Evolutionary conservation across 2,797 vertebrate genomes (phyloP).

Genomic region (Carapus acus): DNA sequence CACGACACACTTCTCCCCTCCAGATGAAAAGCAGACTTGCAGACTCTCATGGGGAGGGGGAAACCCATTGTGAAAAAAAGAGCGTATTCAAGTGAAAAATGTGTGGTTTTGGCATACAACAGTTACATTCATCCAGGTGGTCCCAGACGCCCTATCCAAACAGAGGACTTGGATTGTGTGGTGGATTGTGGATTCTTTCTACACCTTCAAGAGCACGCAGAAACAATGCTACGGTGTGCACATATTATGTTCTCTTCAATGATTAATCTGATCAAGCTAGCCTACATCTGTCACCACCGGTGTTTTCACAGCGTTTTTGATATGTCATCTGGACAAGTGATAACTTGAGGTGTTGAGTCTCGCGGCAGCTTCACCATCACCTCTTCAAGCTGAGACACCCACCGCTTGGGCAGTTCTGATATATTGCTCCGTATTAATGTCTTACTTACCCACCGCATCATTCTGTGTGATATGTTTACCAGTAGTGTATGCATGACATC

Average conservation of each 20-base stretch:
- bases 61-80: constrained; percentile 50
- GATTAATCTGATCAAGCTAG: constrained; percentile 75
- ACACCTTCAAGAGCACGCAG: constrained; percentile 57
- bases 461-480: constrained; percentile 9
- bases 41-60: constrained; percentile 46
- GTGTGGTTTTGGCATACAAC: constrained; percentile 66
- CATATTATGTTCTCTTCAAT: constrained; percentile 68
- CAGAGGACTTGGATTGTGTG: constrained; percentile 58
- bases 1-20: constrained; percentile 61
- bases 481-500: neutral
- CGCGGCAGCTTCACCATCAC: constrained; percentile 27
- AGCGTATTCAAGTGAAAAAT: constrained; percentile 66
- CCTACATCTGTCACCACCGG: constrained; percentile 69
- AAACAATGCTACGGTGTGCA: constrained; percentile 59
- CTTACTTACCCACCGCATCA: constrained; percentile 15
- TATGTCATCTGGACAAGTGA: constrained; percentile 65
- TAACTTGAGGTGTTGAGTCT: constrained; percentile 75
- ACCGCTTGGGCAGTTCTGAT: constrained; percentile 32
- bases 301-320: constrained; percentile 55
- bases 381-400: constrained; percentile 37
- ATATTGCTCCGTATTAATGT: constrained; percentile 10
- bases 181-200: too few species aligned
- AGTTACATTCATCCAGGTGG: constrained; percentile 71
- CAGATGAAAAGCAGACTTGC: constrained; percentile 64
- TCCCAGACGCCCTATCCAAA: constrained; percentile 72